Evolutionary conservation across 1,140 invertebrate species (phyloP).

Genomic region (Tribolium castaneum): DNA sequence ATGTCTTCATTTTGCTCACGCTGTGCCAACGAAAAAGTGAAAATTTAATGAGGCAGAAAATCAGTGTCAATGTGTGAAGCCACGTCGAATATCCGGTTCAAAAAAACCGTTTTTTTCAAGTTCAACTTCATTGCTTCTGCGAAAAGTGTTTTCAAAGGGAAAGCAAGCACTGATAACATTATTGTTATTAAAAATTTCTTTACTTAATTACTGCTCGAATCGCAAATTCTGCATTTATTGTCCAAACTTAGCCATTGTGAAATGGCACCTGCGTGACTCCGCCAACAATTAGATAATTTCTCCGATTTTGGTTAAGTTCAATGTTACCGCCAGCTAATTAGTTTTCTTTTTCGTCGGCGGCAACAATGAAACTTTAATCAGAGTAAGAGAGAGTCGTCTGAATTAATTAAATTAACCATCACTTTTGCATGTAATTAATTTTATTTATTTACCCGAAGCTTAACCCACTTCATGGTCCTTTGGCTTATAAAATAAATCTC

Average conservation of each 20-base stretch:
- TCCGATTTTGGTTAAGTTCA: background rate
- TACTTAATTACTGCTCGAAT: no score
- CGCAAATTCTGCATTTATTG: background rate
- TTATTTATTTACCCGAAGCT: background rate
- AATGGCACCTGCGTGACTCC: background rate
- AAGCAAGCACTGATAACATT: background rate
- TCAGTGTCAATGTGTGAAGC: background rate
- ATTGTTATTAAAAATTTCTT: background rate
- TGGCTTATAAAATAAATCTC: background rate
- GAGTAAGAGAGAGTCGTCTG: background rate
- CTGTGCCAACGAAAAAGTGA: no score
- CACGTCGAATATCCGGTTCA: no score
- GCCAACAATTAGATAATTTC: no score
- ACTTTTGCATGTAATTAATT: background rate
- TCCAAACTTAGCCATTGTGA: background rate
- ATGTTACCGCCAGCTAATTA: background rate
- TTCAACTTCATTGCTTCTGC: background rate
- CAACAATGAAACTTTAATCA: background rate
- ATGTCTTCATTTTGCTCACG: background rate
- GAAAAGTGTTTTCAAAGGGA: background rate
- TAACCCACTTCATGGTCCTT: background rate
- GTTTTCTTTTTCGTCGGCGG: background rate
- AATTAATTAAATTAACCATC: background rate
- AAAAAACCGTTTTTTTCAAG: background rate
- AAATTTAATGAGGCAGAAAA: background rate